phyloP scores from a whole-genome alignment of 2,797 vertebrate genomes.

The Rhincodon typus region DNA sequence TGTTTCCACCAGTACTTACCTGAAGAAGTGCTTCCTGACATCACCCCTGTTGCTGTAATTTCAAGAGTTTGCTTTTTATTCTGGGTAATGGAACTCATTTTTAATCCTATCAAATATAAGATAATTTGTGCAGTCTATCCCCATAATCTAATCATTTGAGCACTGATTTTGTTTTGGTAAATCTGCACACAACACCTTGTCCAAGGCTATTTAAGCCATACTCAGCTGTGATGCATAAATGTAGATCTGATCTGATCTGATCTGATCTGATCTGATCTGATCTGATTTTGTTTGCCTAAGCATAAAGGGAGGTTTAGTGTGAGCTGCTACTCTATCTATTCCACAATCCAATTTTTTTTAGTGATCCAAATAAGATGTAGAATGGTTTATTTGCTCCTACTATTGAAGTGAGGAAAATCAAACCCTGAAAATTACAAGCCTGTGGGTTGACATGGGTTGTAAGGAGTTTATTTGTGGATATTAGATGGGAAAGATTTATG shows the following conservation, averaged over 20 bases:
- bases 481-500: background rate
- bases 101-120: background rate
- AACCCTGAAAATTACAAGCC: background rate
- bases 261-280: too few relatives aligned
- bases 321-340: background rate
- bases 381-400: background rate
- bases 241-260: background rate
- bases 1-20: background rate
- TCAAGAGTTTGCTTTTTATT: background rate
- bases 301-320: background rate
- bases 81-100: background rate
- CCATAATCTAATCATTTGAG: background rate
- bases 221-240: background rate
- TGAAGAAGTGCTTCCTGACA: background rate
- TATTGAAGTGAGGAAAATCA: background rate
- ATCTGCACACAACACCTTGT: background rate
- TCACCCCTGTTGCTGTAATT: background rate
- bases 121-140: background rate
- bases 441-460: background rate
- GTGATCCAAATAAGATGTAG: background rate
- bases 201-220: background rate
- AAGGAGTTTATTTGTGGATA: background rate
- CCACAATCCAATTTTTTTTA: background rate
- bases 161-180: background rate
- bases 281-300: background rate